Evolutionary conservation across 2,797 vertebrate species (phyloP).

Genomic region (Harpagifer antarcticus): DNA sequence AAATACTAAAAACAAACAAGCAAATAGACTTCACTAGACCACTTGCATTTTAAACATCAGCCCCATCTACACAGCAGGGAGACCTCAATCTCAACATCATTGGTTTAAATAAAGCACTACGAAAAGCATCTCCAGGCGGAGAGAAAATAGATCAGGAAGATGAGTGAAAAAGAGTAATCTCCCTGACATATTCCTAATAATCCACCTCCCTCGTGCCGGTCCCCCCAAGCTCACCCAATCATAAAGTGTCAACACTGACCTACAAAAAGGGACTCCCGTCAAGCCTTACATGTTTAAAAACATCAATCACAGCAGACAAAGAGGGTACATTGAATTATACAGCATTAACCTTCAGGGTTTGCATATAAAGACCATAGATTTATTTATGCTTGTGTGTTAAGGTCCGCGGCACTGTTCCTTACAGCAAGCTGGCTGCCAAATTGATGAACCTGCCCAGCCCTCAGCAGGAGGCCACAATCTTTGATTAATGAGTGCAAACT

Average conservation of each 20-base stretch:
- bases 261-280: constrained; percentile 87
- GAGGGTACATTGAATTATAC: constrained; percentile 95
- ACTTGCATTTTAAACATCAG: constrained; percentile 82
- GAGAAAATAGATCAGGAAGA: constrained; percentile 71
- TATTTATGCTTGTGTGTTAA: constrained; percentile 93
- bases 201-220: constrained; percentile 83
- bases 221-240: constrained; percentile 84
- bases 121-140: constrained; percentile 83
- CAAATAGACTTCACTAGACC: constrained; percentile 78
- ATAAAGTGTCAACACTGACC: constrained; percentile 88
- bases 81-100: constrained; percentile 84
- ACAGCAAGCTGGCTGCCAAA: constrained; percentile 91
- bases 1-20: constrained; percentile 75
- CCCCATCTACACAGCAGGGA: constrained; percentile 89
- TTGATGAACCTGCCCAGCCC: constrained; percentile 94
- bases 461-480: constrained; percentile 89
- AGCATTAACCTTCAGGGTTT: constrained; percentile 97
- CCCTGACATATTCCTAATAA: constrained; percentile 85
- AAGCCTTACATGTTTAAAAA: constrained; percentile 91
- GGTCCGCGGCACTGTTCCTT: constrained; percentile 88
- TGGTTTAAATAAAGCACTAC: constrained; percentile 83
- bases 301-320: constrained; percentile 95
- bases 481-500: constrained; percentile 93
- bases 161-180: constrained; percentile 81
- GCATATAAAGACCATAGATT: constrained; percentile 94